Evolutionary conservation across 1,140 invertebrate species (phyloP).

Genomic region (Octopus sinensis): DNA sequence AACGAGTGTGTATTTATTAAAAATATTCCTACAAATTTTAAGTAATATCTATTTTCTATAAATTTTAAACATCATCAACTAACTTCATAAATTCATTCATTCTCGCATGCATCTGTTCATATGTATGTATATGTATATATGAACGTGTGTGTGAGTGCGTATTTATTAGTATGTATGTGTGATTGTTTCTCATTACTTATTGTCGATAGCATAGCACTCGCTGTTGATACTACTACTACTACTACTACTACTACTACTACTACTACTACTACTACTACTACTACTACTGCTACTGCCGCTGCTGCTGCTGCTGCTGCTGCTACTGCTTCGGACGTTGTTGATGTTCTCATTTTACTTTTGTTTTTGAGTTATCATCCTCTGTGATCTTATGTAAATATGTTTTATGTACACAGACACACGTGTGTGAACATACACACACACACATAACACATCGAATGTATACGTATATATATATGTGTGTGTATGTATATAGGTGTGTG

Average conservation of each 20-base stretch:
- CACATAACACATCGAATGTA: not conserved
- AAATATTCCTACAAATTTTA: too few species aligned
- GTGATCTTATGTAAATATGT: not conserved
- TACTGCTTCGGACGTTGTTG: not conserved
- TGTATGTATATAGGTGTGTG: not conserved
- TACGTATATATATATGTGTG: not conserved
- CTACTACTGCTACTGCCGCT: not conserved
- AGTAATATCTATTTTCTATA: too few species aligned
- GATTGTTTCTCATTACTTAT: not conserved
- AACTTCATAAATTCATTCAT: not conserved
- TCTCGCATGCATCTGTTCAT: not conserved
- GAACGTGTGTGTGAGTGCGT: not conserved
- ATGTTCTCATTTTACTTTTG: not conserved
- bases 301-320: not conserved
- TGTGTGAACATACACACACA: not conserved
- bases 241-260: not conserved
- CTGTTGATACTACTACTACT: not conserved
- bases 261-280: not conserved
- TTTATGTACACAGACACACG: not conserved
- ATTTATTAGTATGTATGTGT: constrained; percentile 5
- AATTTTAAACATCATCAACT: too few species aligned
- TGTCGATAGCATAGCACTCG: not conserved
- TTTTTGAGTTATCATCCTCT: not conserved
- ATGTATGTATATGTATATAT: not conserved
- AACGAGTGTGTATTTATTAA: not conserved